Conservation (phyloP, 2,113 vertebrate genomes). For the Pteropus alecto region DNA sequence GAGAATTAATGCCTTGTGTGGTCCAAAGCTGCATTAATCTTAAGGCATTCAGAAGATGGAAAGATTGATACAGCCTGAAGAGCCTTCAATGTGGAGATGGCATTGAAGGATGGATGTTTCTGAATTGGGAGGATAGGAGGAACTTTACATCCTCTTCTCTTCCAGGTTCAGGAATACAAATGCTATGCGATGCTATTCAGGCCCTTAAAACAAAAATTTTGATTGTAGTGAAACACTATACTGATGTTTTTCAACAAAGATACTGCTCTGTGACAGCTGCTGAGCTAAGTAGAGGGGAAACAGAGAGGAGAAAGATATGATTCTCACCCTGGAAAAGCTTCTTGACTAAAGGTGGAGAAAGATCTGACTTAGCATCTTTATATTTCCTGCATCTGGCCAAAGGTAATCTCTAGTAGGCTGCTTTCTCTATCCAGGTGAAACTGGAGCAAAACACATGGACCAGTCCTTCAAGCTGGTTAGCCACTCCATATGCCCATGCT, state of each 20-base stretch:
- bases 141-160: neutral
- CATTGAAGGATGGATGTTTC: neutral
- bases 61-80: neutral
- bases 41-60: neutral
- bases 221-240: neutral
- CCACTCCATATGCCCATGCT: neutral
- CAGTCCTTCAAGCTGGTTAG: neutral
- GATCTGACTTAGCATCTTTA: neutral
- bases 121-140: neutral
- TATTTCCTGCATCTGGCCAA: neutral
- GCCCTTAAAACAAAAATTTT: neutral
- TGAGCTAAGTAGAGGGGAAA: neutral
- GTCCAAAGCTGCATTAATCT: neutral
- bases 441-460: neutral
- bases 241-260: neutral
- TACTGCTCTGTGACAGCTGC: neutral
- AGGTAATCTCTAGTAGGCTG: neutral
- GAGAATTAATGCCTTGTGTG: neutral
- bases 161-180: neutral
- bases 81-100: neutral
- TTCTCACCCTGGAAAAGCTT: neutral
- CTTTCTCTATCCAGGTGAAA: neutral
- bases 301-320: neutral
- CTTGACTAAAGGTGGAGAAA: neutral
- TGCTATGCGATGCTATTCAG: neutral